Evolutionary conservation across 2,888 invertebrate genomes (phyloP).

Genomic region (Drosophila nr. perissopoda): DNA sequence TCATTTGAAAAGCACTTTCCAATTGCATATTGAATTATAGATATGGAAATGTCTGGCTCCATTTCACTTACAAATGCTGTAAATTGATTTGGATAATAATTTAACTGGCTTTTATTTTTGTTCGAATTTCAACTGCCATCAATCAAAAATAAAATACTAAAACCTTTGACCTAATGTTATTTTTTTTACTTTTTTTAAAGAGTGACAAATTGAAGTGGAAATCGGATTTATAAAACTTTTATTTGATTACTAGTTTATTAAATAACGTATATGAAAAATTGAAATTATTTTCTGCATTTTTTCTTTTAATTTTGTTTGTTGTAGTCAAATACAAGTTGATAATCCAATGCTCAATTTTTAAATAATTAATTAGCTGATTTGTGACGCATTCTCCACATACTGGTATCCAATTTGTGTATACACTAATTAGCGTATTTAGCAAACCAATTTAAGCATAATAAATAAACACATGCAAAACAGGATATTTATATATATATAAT

Average conservation of each 20-base stretch:
- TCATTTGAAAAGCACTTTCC: constrained; percentile 42
- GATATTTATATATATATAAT: constrained; percentile 1
- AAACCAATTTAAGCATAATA: constrained; percentile 11
- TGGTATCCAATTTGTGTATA: neutral
- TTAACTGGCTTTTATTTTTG: neutral
- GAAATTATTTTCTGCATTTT: neutral
- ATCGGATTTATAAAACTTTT: neutral
- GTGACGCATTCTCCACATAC: neutral
- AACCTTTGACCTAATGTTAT: too few relatives aligned
- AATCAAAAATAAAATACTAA: neutral
- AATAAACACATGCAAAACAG: neutral
- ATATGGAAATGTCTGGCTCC: constrained; percentile 12
- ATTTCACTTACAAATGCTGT: neutral
- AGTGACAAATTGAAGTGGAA: neutral
- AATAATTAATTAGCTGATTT: neutral
- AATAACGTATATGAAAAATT: neutral
- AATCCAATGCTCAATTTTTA: too few relatives aligned
- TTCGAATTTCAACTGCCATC: neutral
- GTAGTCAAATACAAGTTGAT: neutral
- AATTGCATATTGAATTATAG: constrained; percentile 37
- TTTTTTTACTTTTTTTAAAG: neutral
- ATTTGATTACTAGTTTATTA: neutral
- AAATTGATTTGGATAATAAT: neutral
- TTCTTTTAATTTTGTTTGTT: neutral
- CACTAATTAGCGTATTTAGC: constrained; percentile 8